Conservation (phyloP, 2,113 vertebrate genomes). For the Hippocampus mohnikei region DNA sequence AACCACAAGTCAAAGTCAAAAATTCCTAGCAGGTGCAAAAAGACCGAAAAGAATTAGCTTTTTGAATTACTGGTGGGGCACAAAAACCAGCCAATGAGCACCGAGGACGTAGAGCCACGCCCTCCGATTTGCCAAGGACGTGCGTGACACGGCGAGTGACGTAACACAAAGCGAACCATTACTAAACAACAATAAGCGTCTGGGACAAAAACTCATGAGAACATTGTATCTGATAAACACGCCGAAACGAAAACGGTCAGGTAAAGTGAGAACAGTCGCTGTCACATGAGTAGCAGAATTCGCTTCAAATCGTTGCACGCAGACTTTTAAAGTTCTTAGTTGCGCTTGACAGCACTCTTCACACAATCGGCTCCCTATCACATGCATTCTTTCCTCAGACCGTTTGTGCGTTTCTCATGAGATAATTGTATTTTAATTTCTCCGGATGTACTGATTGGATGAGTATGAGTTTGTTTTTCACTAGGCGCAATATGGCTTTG, state of each 20-base stretch:
- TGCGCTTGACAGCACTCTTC: neutral
- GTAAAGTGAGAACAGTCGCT: neutral
- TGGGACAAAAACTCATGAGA: neutral
- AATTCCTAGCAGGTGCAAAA: too few relatives aligned
- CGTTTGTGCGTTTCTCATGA: neutral
- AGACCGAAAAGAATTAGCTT: too few relatives aligned
- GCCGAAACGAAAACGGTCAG: constrained; percentile 18
- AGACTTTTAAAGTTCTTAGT: neutral
- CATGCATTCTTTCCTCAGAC: neutral
- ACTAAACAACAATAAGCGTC: constrained; percentile 32
- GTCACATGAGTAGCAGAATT: neutral
- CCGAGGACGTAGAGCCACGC: constrained; percentile 11
- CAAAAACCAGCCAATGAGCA: constrained; percentile 40
- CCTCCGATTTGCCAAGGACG: neutral
- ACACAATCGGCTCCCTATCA: neutral
- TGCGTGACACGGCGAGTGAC: constrained; percentile 39
- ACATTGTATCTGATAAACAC: neutral
- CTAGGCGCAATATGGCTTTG: constrained; percentile 61
- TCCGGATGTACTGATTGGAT: neutral
- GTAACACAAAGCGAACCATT: constrained; percentile 18
- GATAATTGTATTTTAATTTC: neutral
- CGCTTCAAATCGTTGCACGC: neutral
- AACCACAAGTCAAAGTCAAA: too few relatives aligned
- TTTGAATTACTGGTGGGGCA: too few relatives aligned
- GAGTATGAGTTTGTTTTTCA: neutral